Evolutionary conservation across 2,888 invertebrate genomes (phyloP).

Genomic region (Tribolium freemani): DNA sequence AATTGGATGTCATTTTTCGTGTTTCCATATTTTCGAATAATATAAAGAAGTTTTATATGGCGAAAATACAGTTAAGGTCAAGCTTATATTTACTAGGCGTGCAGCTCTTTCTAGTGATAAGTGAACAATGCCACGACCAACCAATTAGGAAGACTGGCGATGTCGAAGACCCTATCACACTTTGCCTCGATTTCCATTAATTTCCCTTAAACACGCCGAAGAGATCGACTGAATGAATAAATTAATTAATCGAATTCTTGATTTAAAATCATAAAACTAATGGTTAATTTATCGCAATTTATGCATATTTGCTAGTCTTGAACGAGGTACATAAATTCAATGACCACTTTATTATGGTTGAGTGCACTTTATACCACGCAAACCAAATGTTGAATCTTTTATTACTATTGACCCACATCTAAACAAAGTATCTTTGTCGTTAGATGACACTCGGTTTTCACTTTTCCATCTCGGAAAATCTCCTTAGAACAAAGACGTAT

Average conservation of each 20-base stretch:
- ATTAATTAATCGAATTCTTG: not conserved
- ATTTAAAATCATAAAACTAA: not conserved
- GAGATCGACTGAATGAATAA: not conserved
- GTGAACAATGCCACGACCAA: constrained; percentile 42
- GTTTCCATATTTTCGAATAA: constrained; percentile 17
- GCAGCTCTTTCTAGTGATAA: constrained; percentile 42
- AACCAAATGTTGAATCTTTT: constrained; percentile 26
- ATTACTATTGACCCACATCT: constrained; percentile 26
- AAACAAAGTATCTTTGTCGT: constrained; percentile 2
- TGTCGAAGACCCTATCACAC: constrained; percentile 32
- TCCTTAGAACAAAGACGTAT: constrained; percentile 32
- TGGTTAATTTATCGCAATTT: constrained; percentile 9
- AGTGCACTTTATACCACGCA: constrained; percentile 22
- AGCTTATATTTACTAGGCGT: constrained; percentile 42
- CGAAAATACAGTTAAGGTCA: constrained; percentile 43
- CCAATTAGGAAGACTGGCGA: constrained; percentile 42
- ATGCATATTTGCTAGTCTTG: constrained; percentile 12
- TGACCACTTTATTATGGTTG: constrained; percentile 31
- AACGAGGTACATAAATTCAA: constrained; percentile 23
- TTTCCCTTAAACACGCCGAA: not conserved
- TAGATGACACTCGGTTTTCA: constrained; percentile 15
- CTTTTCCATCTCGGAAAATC: constrained; percentile 21
- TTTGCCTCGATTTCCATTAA: constrained; percentile 29
- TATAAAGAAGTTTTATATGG: constrained; percentile 32
- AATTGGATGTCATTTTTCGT: not conserved